Conservation (phyloP, 2,797 vertebrate genomes). For the Rhynchotus rufescens region DNA sequence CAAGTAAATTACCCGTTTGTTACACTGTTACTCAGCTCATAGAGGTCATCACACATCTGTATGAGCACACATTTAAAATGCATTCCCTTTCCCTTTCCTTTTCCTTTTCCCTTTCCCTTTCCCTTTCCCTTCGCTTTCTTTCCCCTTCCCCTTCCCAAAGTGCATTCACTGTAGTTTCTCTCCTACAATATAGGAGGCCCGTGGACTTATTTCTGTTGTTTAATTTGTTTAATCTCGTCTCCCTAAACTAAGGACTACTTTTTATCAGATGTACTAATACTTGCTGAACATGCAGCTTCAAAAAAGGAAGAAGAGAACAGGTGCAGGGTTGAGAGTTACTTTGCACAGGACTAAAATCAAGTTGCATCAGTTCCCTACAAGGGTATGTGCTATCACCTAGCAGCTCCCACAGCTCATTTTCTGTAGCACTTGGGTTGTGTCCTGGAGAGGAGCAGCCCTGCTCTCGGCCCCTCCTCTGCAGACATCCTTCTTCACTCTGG, state of each 20-base stretch:
- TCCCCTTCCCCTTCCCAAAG: too few relatives aligned
- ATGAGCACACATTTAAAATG: neutral
- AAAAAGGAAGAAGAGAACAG: neutral
- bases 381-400: neutral
- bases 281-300: neutral
- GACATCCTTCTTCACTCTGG: neutral
- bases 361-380: neutral
- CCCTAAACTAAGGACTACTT: neutral
- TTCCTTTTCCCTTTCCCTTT: too few relatives aligned
- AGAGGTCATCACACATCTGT: conserved; percentile 32
- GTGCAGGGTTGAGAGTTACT: neutral
- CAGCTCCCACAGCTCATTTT: neutral
- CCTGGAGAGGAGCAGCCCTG: neutral
- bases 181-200: neutral
- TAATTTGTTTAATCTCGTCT: neutral
- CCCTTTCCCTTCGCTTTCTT: too few relatives aligned
- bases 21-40: neutral
- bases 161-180: neutral
- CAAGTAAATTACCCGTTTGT: conserved; percentile 11
- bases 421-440: neutral
- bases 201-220: accelerated
- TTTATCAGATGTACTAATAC: neutral
- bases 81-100: neutral
- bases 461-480: neutral
- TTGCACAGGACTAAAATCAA: neutral